phyloP scores from a whole-genome alignment of 1,140 invertebrate genomes.

The Calephelis nemesis region DNA sequence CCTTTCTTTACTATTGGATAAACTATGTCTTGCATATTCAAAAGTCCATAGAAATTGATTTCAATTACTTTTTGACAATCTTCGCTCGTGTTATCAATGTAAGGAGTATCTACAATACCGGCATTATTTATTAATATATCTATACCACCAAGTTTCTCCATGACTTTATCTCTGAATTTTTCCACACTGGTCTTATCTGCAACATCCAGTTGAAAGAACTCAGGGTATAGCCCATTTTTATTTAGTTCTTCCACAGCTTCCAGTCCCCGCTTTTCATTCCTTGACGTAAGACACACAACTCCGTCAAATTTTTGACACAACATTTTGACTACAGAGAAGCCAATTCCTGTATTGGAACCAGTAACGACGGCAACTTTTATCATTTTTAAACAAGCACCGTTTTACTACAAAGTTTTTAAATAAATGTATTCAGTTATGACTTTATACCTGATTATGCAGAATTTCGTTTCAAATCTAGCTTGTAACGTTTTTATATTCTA shows the following conservation, averaged over 20 bases:
- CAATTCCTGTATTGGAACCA: slow-evolving; percentile 88
- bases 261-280: slow-evolving; percentile 79
- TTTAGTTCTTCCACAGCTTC: slow-evolving; percentile 80
- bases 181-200: slow-evolving; percentile 80
- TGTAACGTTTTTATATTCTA: no score
- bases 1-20: no score
- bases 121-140: slow-evolving; percentile 87
- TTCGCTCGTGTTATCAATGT: no score
- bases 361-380: slow-evolving; percentile 80
- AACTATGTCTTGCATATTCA: no score
- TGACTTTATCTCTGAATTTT: slow-evolving; percentile 80
- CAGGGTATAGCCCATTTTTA: slow-evolving; percentile 73
- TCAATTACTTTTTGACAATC: no score
- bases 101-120: no score
- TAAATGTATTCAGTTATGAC: no score
- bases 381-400: slow-evolving; percentile 17
- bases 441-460: no score
- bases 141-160: slow-evolving; percentile 84
- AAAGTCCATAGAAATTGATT: no score
- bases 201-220: slow-evolving; percentile 86
- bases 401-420: no score
- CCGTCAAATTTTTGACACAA: slow-evolving; percentile 82
- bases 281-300: slow-evolving; percentile 82
- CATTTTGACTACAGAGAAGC: slow-evolving; percentile 83
- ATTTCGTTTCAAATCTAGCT: no score